Conservation (phyloP, 30 jellyfish, hydroid and myxozoan species). For the Turritopsis rubra region DNA sequence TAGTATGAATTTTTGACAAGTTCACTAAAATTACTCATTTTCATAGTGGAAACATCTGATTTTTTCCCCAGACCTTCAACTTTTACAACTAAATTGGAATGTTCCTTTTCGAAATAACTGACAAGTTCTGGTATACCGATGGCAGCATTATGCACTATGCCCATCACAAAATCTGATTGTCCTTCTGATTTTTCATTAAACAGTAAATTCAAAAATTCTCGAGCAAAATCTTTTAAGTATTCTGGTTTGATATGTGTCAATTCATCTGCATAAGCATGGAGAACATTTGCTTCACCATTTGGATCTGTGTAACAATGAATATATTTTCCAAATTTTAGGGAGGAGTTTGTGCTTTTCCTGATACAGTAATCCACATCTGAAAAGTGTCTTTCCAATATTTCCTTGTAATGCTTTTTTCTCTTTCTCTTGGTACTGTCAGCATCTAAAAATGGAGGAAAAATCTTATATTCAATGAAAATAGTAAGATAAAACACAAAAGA, state of each 20-base stretch:
- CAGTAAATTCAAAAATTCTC: constrained; percentile 61
- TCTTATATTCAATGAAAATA: neutral
- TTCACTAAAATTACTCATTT: constrained; percentile 55
- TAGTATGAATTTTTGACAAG: constrained; percentile 59
- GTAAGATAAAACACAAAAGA: neutral
- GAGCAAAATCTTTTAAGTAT: constrained; percentile 79
- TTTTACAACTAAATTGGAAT: constrained; percentile 69
- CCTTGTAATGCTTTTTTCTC: constrained; percentile 50
- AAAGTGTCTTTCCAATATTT: constrained; percentile 52
- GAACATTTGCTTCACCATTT: constrained; percentile 89
- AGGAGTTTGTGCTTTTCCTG: constrained; percentile 34
- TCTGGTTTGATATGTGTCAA: constrained; percentile 74
- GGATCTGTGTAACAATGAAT: constrained; percentile 79
- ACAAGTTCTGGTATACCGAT: constrained; percentile 77
- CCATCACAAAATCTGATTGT: constrained; percentile 76
- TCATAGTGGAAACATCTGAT: constrained; percentile 68
- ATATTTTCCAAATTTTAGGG: constrained; percentile 73
- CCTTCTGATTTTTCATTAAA: constrained; percentile 67
- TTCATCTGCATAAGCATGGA: constrained; percentile 93
- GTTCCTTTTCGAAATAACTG: constrained; percentile 43
- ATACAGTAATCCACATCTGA: constrained; percentile 65
- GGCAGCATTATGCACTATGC: constrained; percentile 95
- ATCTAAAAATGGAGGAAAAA: neutral
- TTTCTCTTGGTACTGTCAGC: constrained; percentile 19
- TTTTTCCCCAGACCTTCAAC: constrained; percentile 84